phyloP scores from a whole-genome alignment of 2,888 invertebrate genomes.

The Coecobrya sp. region DNA sequence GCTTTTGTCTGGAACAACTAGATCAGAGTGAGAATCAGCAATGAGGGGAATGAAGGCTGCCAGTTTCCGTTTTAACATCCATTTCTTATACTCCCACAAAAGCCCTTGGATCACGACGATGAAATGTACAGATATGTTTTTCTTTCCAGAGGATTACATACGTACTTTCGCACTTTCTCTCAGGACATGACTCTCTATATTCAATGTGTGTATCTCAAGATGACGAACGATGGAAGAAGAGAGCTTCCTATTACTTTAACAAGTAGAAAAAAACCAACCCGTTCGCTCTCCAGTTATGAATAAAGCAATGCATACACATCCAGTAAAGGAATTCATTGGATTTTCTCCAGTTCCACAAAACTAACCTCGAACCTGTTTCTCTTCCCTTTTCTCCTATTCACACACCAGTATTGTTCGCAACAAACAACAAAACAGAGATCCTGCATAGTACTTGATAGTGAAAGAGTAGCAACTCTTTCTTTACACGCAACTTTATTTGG shows the following conservation, averaged over 20 bases:
- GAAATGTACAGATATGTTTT: conserved; percentile 47
- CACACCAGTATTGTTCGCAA: conserved; percentile 45
- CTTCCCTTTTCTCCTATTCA: conserved; percentile 30
- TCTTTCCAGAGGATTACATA: conserved; percentile 61
- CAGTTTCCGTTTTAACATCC: conserved; percentile 62
- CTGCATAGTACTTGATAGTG: conserved; percentile 23
- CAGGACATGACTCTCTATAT: background rate
- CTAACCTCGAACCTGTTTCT: conserved; percentile 73
- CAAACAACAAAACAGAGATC: conserved; percentile 52
- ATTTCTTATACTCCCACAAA: conserved; percentile 34
- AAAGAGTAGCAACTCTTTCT: conserved; percentile 50
- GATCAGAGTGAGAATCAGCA: conserved; percentile 18
- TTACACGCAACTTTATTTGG: conserved; percentile 57
- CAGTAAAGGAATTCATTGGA: conserved; percentile 45
- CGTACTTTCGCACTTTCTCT: conserved; percentile 40
- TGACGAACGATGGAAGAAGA: conserved; percentile 55
- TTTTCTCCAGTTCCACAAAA: background rate
- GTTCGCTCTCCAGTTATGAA: conserved; percentile 28
- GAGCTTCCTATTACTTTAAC: conserved; percentile 71
- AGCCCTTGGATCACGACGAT: conserved; percentile 56
- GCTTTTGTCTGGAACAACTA: background rate
- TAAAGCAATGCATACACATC: background rate
- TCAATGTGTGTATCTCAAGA: conserved; percentile 18
- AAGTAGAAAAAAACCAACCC: conserved; percentile 40
- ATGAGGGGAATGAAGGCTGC: conserved; percentile 32